A percentile compares a stretch with the other conserved stretches of the same genome.
phyloP scores from a whole-genome alignment of 2,797 vertebrate genomes.

The Helostoma temminkii region DNA sequence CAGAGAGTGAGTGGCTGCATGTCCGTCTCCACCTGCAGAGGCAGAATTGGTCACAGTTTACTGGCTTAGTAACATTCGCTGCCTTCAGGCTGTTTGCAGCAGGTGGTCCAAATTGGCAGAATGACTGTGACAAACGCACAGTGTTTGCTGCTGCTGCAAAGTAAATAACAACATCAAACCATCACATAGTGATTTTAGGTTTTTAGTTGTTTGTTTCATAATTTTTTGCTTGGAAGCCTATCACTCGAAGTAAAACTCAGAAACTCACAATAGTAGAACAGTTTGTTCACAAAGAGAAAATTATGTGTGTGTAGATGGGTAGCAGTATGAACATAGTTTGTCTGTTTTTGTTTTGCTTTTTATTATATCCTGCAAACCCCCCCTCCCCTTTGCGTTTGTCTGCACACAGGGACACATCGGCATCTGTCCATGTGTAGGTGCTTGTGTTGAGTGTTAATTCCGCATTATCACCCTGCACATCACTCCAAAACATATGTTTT shows the following conservation, averaged over 20 bases:
- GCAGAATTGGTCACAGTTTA: conserved; percentile 81
- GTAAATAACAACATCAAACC: conserved; percentile 77
- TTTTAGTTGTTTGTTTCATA: background rate
- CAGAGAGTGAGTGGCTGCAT: conserved; percentile 51
- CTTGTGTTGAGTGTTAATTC: conserved; percentile 27
- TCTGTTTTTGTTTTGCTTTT: background rate
- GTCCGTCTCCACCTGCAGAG: conserved; percentile 78
- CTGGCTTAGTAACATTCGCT: conserved; percentile 68
- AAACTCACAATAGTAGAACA: background rate
- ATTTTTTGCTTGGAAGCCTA: conserved; percentile 29
- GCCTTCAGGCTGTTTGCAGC: conserved; percentile 80
- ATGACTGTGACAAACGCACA: conserved; percentile 74
- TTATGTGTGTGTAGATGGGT: background rate
- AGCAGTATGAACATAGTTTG: background rate
- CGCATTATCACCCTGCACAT: background rate
- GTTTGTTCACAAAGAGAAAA: conserved; percentile 10
- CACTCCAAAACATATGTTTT: conserved; percentile 26
- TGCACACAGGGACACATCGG: too few relatives aligned
- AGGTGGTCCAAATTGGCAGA: conserved; percentile 79
- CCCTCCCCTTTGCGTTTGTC: too few relatives aligned
- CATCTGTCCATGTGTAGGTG: conserved; percentile 31
- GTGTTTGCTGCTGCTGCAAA: conserved; percentile 65
- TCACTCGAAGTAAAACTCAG: conserved; percentile 44
- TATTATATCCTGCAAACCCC: conserved; percentile 10
- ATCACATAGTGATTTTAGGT: conserved; percentile 41